Base-by-base conservation (phyloP, 2,797 vertebrate genomes). In the Pogonophryne albipinna region DNA sequence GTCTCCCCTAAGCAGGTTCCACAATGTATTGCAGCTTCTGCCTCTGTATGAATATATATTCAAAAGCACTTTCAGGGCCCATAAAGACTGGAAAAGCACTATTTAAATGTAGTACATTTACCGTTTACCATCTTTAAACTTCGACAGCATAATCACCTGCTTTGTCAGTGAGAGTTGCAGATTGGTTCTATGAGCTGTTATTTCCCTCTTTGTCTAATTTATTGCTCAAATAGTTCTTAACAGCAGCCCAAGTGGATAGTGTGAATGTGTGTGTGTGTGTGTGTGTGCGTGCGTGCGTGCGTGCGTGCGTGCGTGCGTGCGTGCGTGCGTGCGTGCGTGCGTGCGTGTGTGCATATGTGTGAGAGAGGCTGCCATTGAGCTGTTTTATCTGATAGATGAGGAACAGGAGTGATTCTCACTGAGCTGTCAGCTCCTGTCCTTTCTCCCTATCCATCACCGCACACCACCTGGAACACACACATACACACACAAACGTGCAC, bases 351-450 rank as follows among this genome's bases (percentile, higher is more conserved):
- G n/a, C n/a, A n/a, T n/a, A n/a, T n/a, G n/a, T n/a, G n/a, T n/a
- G n/a, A 3, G 53, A 42, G 62, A 6, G 49, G 49, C 20, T 75
- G 73, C 75, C 76, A 77, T n/a, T 46, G 67, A 81, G 66, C 74
- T 63, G 62, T 82, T 89, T 68, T 61, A 77, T 86, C 77, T 87
- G 83, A 90, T 83, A 85, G 76, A 91, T 80, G 82, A 83, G 78
- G 52, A 86, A 78, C 77, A 78, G 67, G 38, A 82, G 65, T 66
- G 79, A 84, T 78, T 84, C 62, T 87, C 57, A 84, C 82, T 60
- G 77, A 80, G 85, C 78, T 85, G 85, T 86, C 87, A 81, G 70
- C 62, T 86, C 58, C 50, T 58, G 75, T 85, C 74, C 50, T 71
- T 80, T 68, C 70, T 74, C 71, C 77, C 67, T 62, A 85, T 91